phyloP scores from a whole-genome alignment of 2,888 invertebrate species.

The Thysanoteuthis rhombus region DNA sequence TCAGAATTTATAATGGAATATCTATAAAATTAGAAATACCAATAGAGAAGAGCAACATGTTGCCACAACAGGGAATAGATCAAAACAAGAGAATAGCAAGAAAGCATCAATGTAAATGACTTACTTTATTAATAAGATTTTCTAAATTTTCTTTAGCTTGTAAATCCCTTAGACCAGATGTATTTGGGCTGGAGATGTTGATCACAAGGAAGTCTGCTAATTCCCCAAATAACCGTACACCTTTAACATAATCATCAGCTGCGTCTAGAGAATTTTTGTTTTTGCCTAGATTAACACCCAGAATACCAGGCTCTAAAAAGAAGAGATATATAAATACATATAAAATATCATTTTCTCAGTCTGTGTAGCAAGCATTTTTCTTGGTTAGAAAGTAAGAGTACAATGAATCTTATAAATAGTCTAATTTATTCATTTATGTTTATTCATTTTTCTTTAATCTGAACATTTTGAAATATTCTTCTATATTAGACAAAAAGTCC shows the following conservation, averaged over 20 bases:
- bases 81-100: not conserved
- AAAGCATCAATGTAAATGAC: not conserved
- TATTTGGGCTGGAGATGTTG: slow-evolving; percentile 97
- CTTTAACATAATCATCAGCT: slow-evolving; percentile 83
- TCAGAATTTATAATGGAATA: too few relatives aligned
- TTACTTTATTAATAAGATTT: slow-evolving; percentile 73
- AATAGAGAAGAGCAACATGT: too few relatives aligned
- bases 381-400: not conserved
- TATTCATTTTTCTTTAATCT: too few relatives aligned
- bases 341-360: slow-evolving; percentile 34
- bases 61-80: not conserved
- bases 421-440: too few relatives aligned
- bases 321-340: not conserved
- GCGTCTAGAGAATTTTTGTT: slow-evolving; percentile 86
- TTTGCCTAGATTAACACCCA: slow-evolving; percentile 96
- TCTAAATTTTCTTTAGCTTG: slow-evolving; percentile 82
- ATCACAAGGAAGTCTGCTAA: slow-evolving; percentile 95
- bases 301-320: slow-evolving; percentile 66
- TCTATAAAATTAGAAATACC: too few relatives aligned
- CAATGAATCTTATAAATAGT: too few relatives aligned
- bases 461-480: too few relatives aligned
- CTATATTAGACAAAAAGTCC: too few relatives aligned
- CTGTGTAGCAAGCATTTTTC: slow-evolving; percentile 30
- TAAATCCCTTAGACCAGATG: slow-evolving; percentile 85
- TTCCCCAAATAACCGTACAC: slow-evolving; percentile 83